A percentile compares a stretch with the other conserved stretches of the same genome.
phyloP scores from a whole-genome alignment of 1,140 invertebrate genomes.

The Caligus rogercresseyi region DNA sequence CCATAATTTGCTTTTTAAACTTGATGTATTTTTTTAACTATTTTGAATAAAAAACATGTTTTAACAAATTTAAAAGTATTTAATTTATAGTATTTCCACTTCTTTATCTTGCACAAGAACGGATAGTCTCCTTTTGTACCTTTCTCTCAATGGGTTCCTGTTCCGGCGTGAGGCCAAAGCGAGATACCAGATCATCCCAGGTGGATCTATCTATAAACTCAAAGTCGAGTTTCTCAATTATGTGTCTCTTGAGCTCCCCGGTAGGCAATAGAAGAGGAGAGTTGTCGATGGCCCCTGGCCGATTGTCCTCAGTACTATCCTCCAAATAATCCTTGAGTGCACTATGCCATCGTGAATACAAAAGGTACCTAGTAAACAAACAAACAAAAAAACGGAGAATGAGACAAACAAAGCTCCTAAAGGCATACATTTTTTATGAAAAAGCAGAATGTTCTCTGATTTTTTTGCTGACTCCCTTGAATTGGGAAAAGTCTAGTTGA shows the following conservation, averaged over 20 bases:
- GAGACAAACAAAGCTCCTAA: no score
- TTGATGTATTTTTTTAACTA: not conserved
- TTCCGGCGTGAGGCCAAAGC: not conserved
- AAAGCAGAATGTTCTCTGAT: no score
- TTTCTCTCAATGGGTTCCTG: not conserved
- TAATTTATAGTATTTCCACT: not conserved
- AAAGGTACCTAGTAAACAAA: conserved; percentile 4
- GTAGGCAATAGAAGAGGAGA: not conserved
- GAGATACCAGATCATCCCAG: not conserved
- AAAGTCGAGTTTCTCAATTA: conserved; percentile 1
- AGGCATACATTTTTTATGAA: no score
- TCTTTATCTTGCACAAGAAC: no score
- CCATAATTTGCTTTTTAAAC: not conserved
- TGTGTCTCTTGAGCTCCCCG: not conserved
- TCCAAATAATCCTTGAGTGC: not conserved
- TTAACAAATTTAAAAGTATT: not conserved
- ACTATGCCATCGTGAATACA: conserved; percentile 6
- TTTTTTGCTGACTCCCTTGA: no score
- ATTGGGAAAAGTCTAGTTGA: no score
- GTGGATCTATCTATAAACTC: not conserved
- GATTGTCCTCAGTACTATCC: not conserved
- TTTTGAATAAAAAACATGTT: not conserved
- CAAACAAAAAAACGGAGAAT: no score
- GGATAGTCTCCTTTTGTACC: no score
- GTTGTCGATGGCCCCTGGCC: conserved; percentile 8